Evolutionary conservation across 2,797 vertebrate genomes (phyloP), one percentile per base, ranked within the genome.

Genomic region (Arctocebus calabarensis): DNA sequence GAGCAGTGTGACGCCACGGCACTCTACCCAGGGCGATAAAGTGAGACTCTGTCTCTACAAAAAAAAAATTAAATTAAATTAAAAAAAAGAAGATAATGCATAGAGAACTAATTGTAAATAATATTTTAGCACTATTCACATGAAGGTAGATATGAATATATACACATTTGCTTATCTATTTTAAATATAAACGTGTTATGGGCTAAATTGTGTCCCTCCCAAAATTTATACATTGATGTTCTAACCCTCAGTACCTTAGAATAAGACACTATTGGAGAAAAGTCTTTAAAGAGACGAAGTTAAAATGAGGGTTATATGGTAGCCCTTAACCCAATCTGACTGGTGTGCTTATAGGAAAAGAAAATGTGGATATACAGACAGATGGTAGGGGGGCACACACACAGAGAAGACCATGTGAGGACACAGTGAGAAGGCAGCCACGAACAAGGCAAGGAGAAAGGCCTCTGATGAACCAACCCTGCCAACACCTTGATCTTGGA

Each of bases 81-180:
- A n/a, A n/a, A n/a, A n/a, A n/a, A n/a, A 45, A 95, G 48, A 84
- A 91, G 23, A 85, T 43, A 25, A 78, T 87, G 22, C 27, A 66
- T 4, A 34, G 13, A 79, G 40, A 70, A 81, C 14, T 61, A 62
- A 52, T 27, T 52, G 19, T 43, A 84, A 52, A 40, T 40, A 74
- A 81, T n/a, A n/a, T 61, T 43, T 62, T 82, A 87, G 75, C 9
- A 62, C 32, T 45, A 12, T 34, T 1, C 48, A 32, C 29, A 23
- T 4, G 43, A 16, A 64, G 17, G 43, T 3, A 90, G 12, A 40
- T 29, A 34, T 11, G 5, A 70, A 34, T 34, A 81, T 22, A 16
- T 45, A 13, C n/a, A 27, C 23, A 23, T 68, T 75, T 13, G 19
- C 68, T 74, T 71, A 7, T 22, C 23, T 68, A 43, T 55, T 68